Base-by-base conservation (phyloP, 1,140 invertebrate genomes). In the Lordiphosa clarofinis region DNA sequence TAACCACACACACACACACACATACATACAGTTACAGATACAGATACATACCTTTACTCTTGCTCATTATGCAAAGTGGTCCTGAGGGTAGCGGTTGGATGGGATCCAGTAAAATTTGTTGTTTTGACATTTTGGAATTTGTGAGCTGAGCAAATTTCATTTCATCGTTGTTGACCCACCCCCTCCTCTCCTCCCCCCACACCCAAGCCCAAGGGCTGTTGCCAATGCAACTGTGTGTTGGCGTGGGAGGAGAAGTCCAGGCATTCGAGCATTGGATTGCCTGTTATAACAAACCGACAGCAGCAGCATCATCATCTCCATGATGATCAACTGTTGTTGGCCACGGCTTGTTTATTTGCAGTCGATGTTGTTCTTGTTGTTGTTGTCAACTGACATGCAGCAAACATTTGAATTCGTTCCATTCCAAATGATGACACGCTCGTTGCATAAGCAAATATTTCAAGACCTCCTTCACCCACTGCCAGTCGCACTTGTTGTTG, bases 361-460 rank as follows among this genome's bases (percentile, higher is more conserved):
- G 56, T 39, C 15, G 15, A n/a, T n/a, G n/a, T n/a, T 31, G 52
- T 21, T 21, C 0, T 13, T 62, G 70, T 57, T 31, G 52, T 24
- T 24, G 4, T 13, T 62, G 70, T 57, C 56, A 63, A 53, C 58
- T 59, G 66, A 64, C 61, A 62, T 65, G 62, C 67, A 38, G 64
- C 58, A 62, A 67, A 67, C 74, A 71, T 70, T 71, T 74, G 76
- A 74, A 74, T 74, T 82, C 50, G 59, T 82, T 68, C 76, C 68
- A 68, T 78, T 78, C 64, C 54, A 49, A 84, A 66, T 82, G 73
- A 82, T 84, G 78, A 73, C 78, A 82, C 58, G 65, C 65, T 78
- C 73, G 73, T 84, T 84, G 78, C 78, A 84, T 84, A 84, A 84
- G 79, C 78, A 84, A 84, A 84, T 84, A 84, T 70, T 82, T 72